Percentiles rank a stretch among this genome's conserved stretches.
Conservation (phyloP, 1,140 invertebrate species). For the Arion vulgaris region DNA sequence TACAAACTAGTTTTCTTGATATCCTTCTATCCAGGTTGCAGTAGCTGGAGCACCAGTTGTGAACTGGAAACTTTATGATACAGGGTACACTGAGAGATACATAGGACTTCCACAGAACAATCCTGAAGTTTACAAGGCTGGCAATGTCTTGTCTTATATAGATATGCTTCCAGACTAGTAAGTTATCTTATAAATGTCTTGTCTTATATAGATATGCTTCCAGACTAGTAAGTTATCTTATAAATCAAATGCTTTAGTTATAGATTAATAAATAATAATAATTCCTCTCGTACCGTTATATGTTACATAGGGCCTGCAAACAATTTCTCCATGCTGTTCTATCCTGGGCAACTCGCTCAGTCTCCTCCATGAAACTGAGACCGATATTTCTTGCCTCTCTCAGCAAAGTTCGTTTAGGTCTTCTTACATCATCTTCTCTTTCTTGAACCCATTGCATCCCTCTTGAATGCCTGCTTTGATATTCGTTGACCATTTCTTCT, state of each 20-base stretch:
- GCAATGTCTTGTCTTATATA: conserved; percentile 66
- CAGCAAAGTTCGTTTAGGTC: too few relatives aligned
- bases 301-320: too few relatives aligned
- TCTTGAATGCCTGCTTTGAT: too few relatives aligned
- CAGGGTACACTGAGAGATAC: conserved; percentile 95
- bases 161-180: conserved; percentile 69
- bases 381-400: too few relatives aligned
- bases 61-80: conserved; percentile 93
- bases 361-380: too few relatives aligned
- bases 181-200: conserved; percentile 62
- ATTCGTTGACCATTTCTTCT: too few relatives aligned
- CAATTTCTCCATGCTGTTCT: background rate
- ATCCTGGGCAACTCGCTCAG: too few relatives aligned
- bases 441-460: too few relatives aligned
- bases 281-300: too few relatives aligned
- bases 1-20: too few relatives aligned
- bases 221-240: conserved; percentile 63
- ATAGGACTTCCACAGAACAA: conserved; percentile 93
- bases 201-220: conserved; percentile 66
- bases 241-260: conserved; percentile 45
- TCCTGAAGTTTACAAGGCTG: conserved; percentile 82
- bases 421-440: too few relatives aligned
- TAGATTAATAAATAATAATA: too few relatives aligned
- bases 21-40: conserved; percentile 78
- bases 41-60: conserved; percentile 98